phyloP scores from a whole-genome alignment of 2,888 invertebrate species.

The Mycogona germanica region DNA sequence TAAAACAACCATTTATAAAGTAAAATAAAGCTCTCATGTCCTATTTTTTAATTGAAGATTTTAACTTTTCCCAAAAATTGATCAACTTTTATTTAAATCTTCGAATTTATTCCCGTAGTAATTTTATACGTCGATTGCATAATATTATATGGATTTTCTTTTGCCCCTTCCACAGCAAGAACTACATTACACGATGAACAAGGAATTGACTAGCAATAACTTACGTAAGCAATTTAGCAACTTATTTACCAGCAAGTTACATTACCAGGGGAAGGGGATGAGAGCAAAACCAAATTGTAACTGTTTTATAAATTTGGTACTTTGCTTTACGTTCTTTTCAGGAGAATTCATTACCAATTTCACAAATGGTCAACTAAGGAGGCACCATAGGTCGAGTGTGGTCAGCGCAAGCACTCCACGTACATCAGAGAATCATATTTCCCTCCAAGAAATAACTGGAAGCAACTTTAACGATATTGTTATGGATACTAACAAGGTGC shows the following conservation, averaged over 20 bases:
- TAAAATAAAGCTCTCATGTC: too few relatives aligned
- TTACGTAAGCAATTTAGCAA: neutral
- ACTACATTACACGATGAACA: neutral
- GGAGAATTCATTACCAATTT: slow-evolving; percentile 10
- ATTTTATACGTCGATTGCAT: neutral
- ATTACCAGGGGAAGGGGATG: too few relatives aligned
- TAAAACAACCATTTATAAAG: too few relatives aligned
- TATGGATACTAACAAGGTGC: slow-evolving; percentile 1
- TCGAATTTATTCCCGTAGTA: too few relatives aligned
- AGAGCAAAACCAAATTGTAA: too few relatives aligned
- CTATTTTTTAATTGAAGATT: too few relatives aligned
- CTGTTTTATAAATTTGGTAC: neutral
- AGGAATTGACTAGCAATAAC: neutral
- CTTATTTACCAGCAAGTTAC: too few relatives aligned
- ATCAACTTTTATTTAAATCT: neutral
- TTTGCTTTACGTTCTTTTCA: slow-evolving; percentile 2
- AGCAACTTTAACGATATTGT: slow-evolving; percentile 5
- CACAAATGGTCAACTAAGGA: neutral
- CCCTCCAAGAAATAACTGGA: neutral
- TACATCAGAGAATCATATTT: neutral
- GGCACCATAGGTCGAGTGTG: neutral
- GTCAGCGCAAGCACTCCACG: neutral
- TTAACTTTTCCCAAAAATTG: neutral
- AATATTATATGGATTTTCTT: neutral
- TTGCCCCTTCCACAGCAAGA: slow-evolving; percentile 6